Percentiles rank a stretch among this genome's conserved stretches.
These are phyloP conservation scores for Lamellibrachia satsuma DNA, from an alignment of 2,888 invertebrate species.

Conservation along the genomic window DNA sequence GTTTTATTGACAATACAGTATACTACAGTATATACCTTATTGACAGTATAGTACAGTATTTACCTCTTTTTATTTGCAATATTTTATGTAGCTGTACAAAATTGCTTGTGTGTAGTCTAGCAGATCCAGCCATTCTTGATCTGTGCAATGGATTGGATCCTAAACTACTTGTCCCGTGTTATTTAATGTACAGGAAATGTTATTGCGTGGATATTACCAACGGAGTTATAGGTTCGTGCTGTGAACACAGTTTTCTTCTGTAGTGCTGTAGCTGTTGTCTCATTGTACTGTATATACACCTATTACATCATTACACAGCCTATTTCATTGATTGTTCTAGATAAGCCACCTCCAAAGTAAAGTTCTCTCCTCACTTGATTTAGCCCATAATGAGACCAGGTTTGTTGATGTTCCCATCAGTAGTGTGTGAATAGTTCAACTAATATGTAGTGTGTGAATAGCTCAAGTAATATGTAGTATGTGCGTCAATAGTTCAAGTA, in stretches of 20 bases:
- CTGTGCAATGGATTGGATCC: not conserved
- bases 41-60: not conserved
- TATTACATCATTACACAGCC: not conserved
- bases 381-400: no score
- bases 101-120: not conserved
- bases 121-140: not conserved
- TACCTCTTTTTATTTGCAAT: not conserved
- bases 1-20: not conserved
- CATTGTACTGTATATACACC: not conserved
- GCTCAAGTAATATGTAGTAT: no score
- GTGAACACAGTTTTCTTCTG: not conserved
- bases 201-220: not conserved
- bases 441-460: no score
- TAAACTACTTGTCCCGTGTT: not conserved
- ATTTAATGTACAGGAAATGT: constrained; percentile 1
- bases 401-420: no score
- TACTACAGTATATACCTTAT: no score
- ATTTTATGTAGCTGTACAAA: not conserved
- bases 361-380: no score
- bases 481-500: no score
- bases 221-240: not conserved
- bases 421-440: no score
- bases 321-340: not conserved
- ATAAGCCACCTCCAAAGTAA: not conserved
- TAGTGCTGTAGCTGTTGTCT: not conserved